Conservation (phyloP, 2,888 invertebrate species). For the Tinea pellionella region DNA sequence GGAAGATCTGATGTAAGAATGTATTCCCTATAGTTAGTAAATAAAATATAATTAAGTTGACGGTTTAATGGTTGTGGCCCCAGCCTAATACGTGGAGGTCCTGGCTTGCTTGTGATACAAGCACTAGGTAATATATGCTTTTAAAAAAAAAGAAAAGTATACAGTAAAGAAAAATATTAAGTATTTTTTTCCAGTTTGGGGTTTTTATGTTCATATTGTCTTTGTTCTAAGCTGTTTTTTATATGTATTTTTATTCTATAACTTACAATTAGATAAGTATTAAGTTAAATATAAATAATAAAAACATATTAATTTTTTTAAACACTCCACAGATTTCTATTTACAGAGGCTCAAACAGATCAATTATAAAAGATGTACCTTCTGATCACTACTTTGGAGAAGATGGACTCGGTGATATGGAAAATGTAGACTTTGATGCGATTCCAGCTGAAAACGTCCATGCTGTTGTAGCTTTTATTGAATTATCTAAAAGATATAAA, state of each 20-base stretch:
- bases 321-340: constrained; percentile 62
- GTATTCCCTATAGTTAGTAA: too few relatives aligned
- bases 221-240: too few relatives aligned
- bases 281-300: background rate
- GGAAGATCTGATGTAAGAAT: constrained; percentile 60
- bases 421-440: constrained; percentile 63
- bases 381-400: constrained; percentile 54
- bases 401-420: constrained; percentile 51
- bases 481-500: constrained; percentile 27
- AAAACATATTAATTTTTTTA: too few relatives aligned
- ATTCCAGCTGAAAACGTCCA: constrained; percentile 49
- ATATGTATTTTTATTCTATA: background rate
- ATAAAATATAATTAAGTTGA: too few relatives aligned
- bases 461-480: constrained; percentile 66
- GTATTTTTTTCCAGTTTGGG: too few relatives aligned
- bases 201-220: too few relatives aligned
- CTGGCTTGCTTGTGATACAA: too few relatives aligned
- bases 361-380: constrained; percentile 33
- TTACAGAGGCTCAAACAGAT: constrained; percentile 64
- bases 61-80: too few relatives aligned
- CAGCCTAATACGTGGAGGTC: too few relatives aligned
- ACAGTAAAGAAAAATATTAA: too few relatives aligned
- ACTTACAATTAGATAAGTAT: background rate
- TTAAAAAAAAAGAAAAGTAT: too few relatives aligned
- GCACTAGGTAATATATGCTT: too few relatives aligned